Evolutionary conservation across 2,797 vertebrate species (phyloP).

Genomic region (Toxotes lorentzi): DNA sequence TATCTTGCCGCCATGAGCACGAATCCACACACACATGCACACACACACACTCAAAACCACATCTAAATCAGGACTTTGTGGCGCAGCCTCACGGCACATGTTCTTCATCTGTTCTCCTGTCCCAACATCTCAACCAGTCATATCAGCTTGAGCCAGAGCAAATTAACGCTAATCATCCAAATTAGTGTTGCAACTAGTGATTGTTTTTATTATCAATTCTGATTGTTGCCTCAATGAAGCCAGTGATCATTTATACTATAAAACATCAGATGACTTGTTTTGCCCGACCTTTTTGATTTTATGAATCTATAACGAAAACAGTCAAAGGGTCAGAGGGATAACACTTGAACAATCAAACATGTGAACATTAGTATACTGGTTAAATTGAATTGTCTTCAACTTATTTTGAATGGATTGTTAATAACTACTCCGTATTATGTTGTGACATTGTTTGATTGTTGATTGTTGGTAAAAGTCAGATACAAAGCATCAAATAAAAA

Average conservation of each 20-base stretch:
- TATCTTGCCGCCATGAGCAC: slow-evolving; percentile 29
- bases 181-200: background rate
- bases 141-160: background rate
- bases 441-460: too few relatives aligned
- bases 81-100: slow-evolving; percentile 6
- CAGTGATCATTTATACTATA: background rate
- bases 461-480: background rate
- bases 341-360: background rate
- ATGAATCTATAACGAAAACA: background rate
- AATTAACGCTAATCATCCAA: background rate
- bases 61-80: slow-evolving; percentile 72
- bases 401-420: too few relatives aligned
- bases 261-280: too few relatives aligned
- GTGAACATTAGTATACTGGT: background rate
- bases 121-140: slow-evolving; percentile 29
- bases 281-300: background rate
- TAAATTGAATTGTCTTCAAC: too few relatives aligned
- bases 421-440: too few relatives aligned
- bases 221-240: background rate
- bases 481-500: background rate
- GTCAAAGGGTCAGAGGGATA: background rate
- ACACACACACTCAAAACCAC: slow-evolving; percentile 24
- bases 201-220: background rate
- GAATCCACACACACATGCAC: background rate
- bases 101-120: slow-evolving; percentile 16